Evolutionary conservation across 2,797 vertebrate species (phyloP), one percentile per base, ranked within the genome.

Genomic region (Sarcophilus harrisii): DNA sequence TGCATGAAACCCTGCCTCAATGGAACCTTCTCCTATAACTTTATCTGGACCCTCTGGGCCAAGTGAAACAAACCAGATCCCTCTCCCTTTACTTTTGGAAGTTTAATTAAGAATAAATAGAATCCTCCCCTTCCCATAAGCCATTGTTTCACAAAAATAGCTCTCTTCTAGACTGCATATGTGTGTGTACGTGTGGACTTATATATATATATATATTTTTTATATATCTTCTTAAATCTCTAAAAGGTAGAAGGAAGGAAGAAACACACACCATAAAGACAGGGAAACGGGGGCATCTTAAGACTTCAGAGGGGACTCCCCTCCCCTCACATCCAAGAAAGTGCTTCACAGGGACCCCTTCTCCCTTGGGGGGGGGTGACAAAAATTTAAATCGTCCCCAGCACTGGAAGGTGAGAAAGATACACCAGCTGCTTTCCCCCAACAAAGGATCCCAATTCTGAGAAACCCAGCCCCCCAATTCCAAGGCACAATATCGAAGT

Each of bases 41-140:
- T 81, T 81, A 81, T 81, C 38, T 81, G 38, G 66, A 27, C 73
- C 73, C 38, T 87, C 38, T 87, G 73, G 73, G 38, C 73, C 73
- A 87, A 87, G 73, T 87, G 21, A 21, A 45, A 87, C 3, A 87
- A 87, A 12, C 21, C 73, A 45, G 24, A 45, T 87, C 38, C 38
- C 21, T 87, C 18, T 81, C 73, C 73, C 8, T 87, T 87, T 87
- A 87, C 38, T 49, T 81, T 87, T 87, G 38, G 73, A 87, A 45
- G 73, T 87, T 87, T 87, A 45, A 87, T 87, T 49, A 87, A 87
- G 73, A 87, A 87, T 87, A 87, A 87, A 87, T 87, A 87, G 38
- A 87, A 27, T 45, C 38, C 73, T 87, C 24, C 73, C 73, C 21
- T 87, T 13, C 38, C 24, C 38, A 49, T 27, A 87, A 87, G 24